phyloP scores from a whole-genome alignment of 2,888 invertebrate genomes.

The Meliscaeva auricollis region DNA sequence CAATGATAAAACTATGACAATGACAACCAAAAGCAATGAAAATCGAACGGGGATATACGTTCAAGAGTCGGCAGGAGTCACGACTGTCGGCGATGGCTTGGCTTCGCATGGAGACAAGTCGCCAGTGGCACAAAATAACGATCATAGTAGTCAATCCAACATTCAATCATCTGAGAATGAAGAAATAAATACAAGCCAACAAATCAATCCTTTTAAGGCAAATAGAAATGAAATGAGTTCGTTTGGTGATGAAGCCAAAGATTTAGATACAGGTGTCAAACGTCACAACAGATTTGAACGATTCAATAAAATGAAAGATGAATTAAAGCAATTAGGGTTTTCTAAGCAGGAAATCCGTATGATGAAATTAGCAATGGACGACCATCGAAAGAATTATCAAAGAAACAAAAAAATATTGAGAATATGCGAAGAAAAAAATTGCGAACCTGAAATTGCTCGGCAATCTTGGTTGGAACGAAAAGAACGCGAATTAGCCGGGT shows the following conservation, averaged over 20 bases:
- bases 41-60: constrained; percentile 67
- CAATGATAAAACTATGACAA: constrained; percentile 44
- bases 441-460: background rate
- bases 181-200: background rate
- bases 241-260: too few relatives aligned
- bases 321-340: background rate
- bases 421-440: background rate
- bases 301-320: too few relatives aligned
- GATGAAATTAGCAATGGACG: constrained; percentile 12
- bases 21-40: constrained; percentile 27
- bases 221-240: too few relatives aligned
- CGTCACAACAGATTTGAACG: too few relatives aligned
- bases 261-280: background rate
- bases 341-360: background rate
- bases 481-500: constrained; percentile 24
- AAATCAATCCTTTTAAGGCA: background rate
- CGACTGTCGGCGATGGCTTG: constrained; percentile 71
- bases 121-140: constrained; percentile 50
- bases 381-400: background rate
- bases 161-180: too few relatives aligned
- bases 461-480: constrained; percentile 29
- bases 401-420: background rate
- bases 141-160: background rate
- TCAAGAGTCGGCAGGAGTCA: constrained; percentile 67
- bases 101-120: constrained; percentile 65